Conservation (phyloP, 2,888 invertebrate genomes). For the Drosophila cognata region DNA sequence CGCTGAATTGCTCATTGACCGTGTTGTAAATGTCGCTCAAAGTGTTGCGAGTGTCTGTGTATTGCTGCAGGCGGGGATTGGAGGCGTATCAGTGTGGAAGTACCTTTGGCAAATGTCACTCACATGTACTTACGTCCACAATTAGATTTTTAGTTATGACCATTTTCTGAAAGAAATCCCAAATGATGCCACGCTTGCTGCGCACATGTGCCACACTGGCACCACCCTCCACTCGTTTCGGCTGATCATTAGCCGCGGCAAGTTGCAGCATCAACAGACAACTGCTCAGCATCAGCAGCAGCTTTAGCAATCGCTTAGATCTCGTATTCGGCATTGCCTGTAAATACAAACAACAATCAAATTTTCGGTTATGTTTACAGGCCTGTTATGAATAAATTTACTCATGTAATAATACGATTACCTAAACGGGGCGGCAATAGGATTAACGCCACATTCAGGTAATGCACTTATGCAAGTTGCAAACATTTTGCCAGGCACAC, state of each 20-base stretch:
- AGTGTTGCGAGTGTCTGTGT: constrained; percentile 82
- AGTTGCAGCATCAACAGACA: constrained; percentile 33
- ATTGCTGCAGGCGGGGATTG: constrained; percentile 77
- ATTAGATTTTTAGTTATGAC: constrained; percentile 81
- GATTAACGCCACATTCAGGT: constrained; percentile 2
- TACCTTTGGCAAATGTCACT: background rate
- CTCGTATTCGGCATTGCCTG: constrained; percentile 10
- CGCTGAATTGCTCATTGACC: constrained; percentile 82
- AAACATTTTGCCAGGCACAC: background rate
- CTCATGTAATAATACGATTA: background rate
- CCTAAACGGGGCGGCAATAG: background rate
- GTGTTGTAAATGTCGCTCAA: constrained; percentile 82
- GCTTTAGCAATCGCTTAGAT: constrained; percentile 7
- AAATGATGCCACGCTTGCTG: constrained; percentile 78
- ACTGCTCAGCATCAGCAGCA: constrained; percentile 33
- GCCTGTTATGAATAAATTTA: background rate
- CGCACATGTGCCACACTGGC: constrained; percentile 62
- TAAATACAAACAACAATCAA: background rate
- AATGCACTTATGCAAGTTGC: constrained; percentile 7
- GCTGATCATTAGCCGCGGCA: constrained; percentile 1
- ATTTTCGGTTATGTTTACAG: background rate
- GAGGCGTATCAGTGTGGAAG: background rate
- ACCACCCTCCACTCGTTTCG: background rate
- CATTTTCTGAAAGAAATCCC: constrained; percentile 83
- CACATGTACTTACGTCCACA: constrained; percentile 76